Evolutionary conservation across 2,797 vertebrate species (phyloP), one percentile per base, ranked within the genome.

Genomic region (Tenualosa thibaudeaui): DNA sequence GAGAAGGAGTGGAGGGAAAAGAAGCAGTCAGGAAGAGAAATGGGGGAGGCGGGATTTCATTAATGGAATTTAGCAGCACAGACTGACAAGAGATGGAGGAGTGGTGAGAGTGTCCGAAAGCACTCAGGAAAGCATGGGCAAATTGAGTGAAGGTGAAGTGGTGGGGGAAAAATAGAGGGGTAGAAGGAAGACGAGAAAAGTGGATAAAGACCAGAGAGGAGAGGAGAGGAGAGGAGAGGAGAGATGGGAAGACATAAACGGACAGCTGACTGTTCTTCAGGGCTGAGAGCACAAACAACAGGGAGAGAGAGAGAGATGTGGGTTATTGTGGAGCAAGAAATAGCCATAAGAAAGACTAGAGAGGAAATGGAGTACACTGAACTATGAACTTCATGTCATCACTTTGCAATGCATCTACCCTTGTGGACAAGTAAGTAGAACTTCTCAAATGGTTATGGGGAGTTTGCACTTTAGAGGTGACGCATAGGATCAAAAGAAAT

Each of bases 171-270:
- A 82, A 54, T 51, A 82, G 4, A 82, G 22, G 81, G 9, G 22
- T 6, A 31, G n/a, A 54, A 17, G 24, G 50, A 68, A 24, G 5
- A 50, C 10, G 65, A 15, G 22, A 65, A 9, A 31, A n/a, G 60
- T 24, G 19, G 60, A 31, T 94, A 75, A 93, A 8, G n/a, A n/a
- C n/a, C n/a, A n/a, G n/a, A n/a, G 60, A 65, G 60, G 60, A 26
- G 60, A 65, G n/a, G 60, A 65, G n/a, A 3, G 60, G 60, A 60
- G 2, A 19, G 58, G 58, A 60, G 58, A 60, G n/a, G 6, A 26
- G 60, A 65, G 60, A 31, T 15, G 26, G 31, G 6, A 71, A 26
- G 12, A 68, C 31, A 68, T 31, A n/a, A 62, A 62, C 3, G 22
- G n/a, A 65, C 9, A 71, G 13, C 31, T 10, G 4, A 17, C 65